phyloP scores from a whole-genome alignment of 2,888 invertebrate species.

The Heliconius erato region DNA sequence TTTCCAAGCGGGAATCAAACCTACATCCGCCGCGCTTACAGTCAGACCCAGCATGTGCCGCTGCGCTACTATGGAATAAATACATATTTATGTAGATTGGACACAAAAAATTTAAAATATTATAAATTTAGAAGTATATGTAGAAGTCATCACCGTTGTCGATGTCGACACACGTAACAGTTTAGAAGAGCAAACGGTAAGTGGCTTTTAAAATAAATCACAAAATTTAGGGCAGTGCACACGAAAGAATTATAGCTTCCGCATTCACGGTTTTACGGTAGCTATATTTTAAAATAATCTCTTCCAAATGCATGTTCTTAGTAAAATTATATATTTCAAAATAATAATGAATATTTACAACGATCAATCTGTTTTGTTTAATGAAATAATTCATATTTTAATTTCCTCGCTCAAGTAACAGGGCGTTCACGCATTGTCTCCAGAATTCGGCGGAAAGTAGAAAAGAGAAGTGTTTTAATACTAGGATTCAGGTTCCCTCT shows the following conservation, averaged over 20 bases:
- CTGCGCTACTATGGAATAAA: background rate
- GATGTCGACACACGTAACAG: constrained; percentile 14
- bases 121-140: background rate
- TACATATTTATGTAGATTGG: background rate
- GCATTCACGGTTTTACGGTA: constrained; percentile 23
- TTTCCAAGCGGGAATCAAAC: no score
- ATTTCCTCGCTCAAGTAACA: no score
- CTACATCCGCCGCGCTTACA: no score
- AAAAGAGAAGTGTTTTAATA: no score
- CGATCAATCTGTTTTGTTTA: no score
- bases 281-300: constrained; percentile 5
- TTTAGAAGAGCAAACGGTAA: background rate
- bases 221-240: constrained; percentile 29
- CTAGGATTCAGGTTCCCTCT: no score
- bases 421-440: no score
- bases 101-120: background rate
- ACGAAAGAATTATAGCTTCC: constrained; percentile 18
- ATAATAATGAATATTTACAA: background rate
- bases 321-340: background rate
- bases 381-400: no score
- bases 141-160: background rate
- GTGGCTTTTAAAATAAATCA: constrained; percentile 29
- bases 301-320: background rate
- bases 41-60: no score
- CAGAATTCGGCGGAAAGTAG: no score